Evolutionary conservation across 2,797 vertebrate genomes (phyloP).

Genomic region (Anguilla anguilla): DNA sequence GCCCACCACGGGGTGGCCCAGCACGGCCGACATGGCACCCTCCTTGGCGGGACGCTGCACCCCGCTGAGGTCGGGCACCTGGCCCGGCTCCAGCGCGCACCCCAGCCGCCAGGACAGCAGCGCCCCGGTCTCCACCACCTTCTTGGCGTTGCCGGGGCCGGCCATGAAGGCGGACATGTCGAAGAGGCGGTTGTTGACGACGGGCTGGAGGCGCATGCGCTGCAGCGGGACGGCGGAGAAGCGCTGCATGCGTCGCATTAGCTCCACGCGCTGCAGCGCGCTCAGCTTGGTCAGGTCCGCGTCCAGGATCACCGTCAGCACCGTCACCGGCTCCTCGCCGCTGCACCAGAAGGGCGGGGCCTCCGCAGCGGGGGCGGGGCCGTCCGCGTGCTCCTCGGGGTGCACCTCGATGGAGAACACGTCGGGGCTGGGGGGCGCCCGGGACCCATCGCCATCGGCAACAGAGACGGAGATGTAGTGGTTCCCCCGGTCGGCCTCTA

Average conservation of each 20-base stretch:
- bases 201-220: conserved; percentile 92
- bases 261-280: conserved; percentile 83
- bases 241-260: conserved; percentile 85
- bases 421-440: conserved; percentile 72
- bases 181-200: conserved; percentile 96
- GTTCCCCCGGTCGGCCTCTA: conserved; percentile 89
- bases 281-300: conserved; percentile 97
- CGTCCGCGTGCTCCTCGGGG: conserved; percentile 84
- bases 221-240: conserved; percentile 87
- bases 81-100: conserved; percentile 84
- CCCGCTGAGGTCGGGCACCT: conserved; percentile 86
- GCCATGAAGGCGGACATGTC: conserved; percentile 99
- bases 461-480: conserved; percentile 86
- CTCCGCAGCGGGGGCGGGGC: conserved; percentile 63
- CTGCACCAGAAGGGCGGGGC: conserved; percentile 74
- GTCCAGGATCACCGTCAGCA: conserved; percentile 94
- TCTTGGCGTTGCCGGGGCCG: conserved; percentile 96
- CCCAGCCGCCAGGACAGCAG: conserved; percentile 96
- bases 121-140: conserved; percentile 96
- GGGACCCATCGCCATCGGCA: conserved; percentile 73
- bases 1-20: conserved; percentile 95
- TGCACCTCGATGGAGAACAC: conserved; percentile 93
- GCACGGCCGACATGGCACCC: conserved; percentile 90
- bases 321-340: conserved; percentile 86
- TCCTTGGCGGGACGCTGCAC: conserved; percentile 91